Base-by-base conservation (phyloP, 2,113 vertebrate species). In the Osmerus eperlanus region DNA sequence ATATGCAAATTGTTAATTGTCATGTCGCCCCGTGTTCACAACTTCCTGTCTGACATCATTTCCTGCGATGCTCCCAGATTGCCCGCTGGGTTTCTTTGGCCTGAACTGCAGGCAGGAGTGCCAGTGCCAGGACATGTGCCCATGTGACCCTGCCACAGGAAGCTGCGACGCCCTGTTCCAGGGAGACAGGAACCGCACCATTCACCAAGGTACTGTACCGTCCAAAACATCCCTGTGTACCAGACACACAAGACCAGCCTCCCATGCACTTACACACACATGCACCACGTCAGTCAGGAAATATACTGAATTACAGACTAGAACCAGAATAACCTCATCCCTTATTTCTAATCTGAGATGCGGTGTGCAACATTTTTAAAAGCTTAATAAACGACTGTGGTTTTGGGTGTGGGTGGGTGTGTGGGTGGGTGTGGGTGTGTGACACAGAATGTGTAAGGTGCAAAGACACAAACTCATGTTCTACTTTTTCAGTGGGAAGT, bases 31-130 rank as follows among this genome's bases (percentile, higher is more conserved):
- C 3, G 7, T 56, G 23, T 65, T 23, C 19, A 4, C 32, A 56
- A 23, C 53, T 13, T 3, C 64, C 7, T 59, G 21, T 60, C n/a
- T 80, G 36, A 70, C 36, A 16, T 65, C 19, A 41, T 21, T 51
- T 68, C 61, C 54, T 36, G 53, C 70, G 47, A 28, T 11, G 21
- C 66, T 18, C 15, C 52, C 76, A 96, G 96, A 80, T 55, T 99
- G 97, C 81, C 89, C 93, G 7, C 32, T 92, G 32, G 95, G 96
- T 32, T 94, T 90, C 88, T 94, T 93, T 0, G 95, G 96, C 1
- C 83, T 79, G 0, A 70, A 68, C 78, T 98, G 96, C 75, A 79
- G 73, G 76, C 73, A 87, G 1, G 73, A 72, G 7, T 98, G 96
- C 25, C 70, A 13, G 0, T 98, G 96, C 83, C 86, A 90, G 0